Evolutionary conservation across 2,797 vertebrate species (phyloP), one percentile per base, ranked within the genome.

Genomic region (Diglossa cyanea): DNA sequence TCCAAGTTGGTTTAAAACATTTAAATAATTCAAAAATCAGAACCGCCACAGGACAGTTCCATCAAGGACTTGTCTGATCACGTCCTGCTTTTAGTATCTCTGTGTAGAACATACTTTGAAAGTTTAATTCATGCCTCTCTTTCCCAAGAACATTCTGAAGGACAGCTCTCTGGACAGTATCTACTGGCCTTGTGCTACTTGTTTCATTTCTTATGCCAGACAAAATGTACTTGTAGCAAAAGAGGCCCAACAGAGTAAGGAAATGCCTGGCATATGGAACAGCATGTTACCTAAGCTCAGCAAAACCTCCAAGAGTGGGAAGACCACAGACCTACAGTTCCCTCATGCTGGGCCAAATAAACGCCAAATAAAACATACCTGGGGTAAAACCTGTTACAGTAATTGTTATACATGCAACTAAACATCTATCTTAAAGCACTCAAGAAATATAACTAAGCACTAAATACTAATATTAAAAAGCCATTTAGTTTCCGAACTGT

Each of bases 21-120:
- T 67, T 57, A 84, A 67, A 62, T 63, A 48, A 86, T 1, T 9
- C 23, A 84, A 85, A 78, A 48, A 45, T n/a, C 44, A 74, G n/a
- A 68, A 68, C 19, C 25, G 57, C 39, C 65, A 19, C 37, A 87
- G 45, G 50, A 85, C 20, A 61, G 24, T 47, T 87, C 45, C 2
- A 0, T 33, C 45, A 76, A 91, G 50, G 20, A 79, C 88, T 87
- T 94, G 88, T 58, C 78, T 74, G 42, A 85, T 84, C 86, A 76
- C 0, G 1, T 44, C 47, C 45, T 66, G 26, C 45, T 73, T 86
- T 78, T 68, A 77, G 20, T 7, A 62, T 10, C 17, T 42, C 80
- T 68, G 45, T 24, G 28, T 58, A 57, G 21, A 95, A 73, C 3
- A 39, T 1, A 55, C 3, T 24, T 30, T 70, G 48, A 81, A 94